Conservation (phyloP, 2,888 invertebrate genomes). For the Pyrrhosoma nymphula region DNA sequence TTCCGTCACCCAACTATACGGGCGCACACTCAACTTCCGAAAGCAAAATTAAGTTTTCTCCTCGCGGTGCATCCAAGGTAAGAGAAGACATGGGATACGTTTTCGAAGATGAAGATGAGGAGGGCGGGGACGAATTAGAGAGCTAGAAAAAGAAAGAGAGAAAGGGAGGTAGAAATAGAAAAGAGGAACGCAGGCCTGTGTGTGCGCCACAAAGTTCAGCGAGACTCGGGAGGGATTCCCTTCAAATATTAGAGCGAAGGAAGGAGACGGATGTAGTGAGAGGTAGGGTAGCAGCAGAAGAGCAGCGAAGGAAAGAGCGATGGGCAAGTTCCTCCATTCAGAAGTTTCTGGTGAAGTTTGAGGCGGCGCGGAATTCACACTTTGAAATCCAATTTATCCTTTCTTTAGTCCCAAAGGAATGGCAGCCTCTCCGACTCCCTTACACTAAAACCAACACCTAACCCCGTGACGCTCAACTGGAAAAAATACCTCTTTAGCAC, state of each 20-base stretch:
- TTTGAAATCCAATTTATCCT: conserved; percentile 39
- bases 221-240: background rate
- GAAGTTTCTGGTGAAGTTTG: conserved; percentile 7
- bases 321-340: conserved; percentile 31
- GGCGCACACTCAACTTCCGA: background rate
- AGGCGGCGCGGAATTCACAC: conserved; percentile 22
- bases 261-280: background rate
- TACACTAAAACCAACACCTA: background rate
- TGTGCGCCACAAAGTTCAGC: background rate
- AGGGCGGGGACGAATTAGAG: background rate
- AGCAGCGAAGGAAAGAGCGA: background rate
- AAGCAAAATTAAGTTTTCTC: background rate
- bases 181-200: background rate
- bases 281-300: background rate
- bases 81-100: background rate
- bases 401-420: conserved; percentile 19
- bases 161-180: background rate
- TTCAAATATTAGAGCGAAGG: background rate
- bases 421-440: background rate
- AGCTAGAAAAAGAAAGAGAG: background rate
- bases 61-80: background rate
- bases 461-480: conserved; percentile 22
- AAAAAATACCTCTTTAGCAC: background rate
- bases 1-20: background rate
- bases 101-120: background rate